phyloP scores from a whole-genome alignment of 1,140 invertebrate species.

The Drosophila busckii region DNA sequence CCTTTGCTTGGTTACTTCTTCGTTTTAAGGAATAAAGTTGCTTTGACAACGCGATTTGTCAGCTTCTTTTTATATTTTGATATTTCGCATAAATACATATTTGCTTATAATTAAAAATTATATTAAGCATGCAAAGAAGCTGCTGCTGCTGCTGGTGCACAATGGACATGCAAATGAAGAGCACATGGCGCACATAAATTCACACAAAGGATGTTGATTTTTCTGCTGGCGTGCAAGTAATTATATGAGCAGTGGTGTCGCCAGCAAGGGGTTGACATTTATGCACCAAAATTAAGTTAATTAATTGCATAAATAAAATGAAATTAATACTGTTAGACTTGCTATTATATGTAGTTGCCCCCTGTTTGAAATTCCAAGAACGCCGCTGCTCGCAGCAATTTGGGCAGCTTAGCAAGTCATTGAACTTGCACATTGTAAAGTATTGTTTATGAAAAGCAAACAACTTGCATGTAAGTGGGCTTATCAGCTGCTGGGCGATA shows the following conservation, averaged over 20 bases:
- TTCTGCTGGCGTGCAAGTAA: too few species aligned
- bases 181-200: conserved; percentile 34
- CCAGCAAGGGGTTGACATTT: too few species aligned
- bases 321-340: too few species aligned
- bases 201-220: conserved; percentile 25
- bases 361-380: too few species aligned
- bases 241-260: too few species aligned
- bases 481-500: conserved; percentile 41
- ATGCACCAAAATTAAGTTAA: too few species aligned
- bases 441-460: conserved; percentile 11
- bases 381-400: too few species aligned
- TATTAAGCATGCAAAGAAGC: conserved; percentile 14
- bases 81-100: conserved; percentile 29
- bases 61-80: conserved; percentile 25
- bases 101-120: conserved; percentile 30
- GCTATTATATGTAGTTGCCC: too few species aligned
- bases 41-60: conserved; percentile 20
- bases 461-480: conserved; percentile 9
- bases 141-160: conserved; percentile 3
- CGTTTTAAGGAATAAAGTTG: too few species aligned
- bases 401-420: conserved; percentile 33
- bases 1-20: too few species aligned
- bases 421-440: conserved; percentile 44
- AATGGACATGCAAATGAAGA: conserved; percentile 33
- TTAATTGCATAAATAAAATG: too few species aligned